Evolutionary conservation across 2,797 vertebrate genomes (phyloP), one percentile per base, ranked within the genome.

Genomic region (Aulostomus chinensis): DNA sequence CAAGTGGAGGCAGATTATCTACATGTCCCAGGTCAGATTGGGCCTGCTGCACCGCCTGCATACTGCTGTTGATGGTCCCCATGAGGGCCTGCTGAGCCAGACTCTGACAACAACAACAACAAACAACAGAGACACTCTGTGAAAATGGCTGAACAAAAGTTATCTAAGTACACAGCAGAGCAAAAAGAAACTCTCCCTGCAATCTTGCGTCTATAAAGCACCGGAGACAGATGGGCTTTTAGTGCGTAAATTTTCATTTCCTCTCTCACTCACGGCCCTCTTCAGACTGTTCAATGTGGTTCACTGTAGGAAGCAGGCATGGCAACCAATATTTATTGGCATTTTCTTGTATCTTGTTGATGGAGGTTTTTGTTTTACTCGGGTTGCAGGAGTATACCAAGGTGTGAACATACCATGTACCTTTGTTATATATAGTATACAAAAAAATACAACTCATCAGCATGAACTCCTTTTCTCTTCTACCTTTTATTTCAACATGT

Each of bases 11-110:
- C 15, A 98, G 88, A 54, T 93, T 93, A 74, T 97, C 95, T 3
- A 98, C 93, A 52, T 98, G 89, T 8, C 93, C 92, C 64, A 99
- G 92, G 83, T 98, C 96, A 0, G 90, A 75, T 55, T 99, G 96
- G 2, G 95, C 94, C 81, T 96, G 96, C 58, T 98, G 96, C 18
- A 98, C 96, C 0, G 97, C 96, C 0, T 98, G 96, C 95, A 98
- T 98, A 35, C 97, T 99, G 36, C 93, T 96, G 83, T 96, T 98
- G 82, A 98, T 98, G 58, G 96, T 99, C 6, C 97, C 97, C 96
- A 98, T 97, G 39, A 99, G 85, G 25, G 95, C 97, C 79, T 99
- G 96, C 87, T 99, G 97, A 33, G 97, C 96, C 2, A 94, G 93
- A 42, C 93, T 98, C 97, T 99, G 58, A 47, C n/a, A 51, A 63